These are phyloP conservation scores for Halichoeres trimaculatus DNA, from an alignment of 2,113 vertebrate species.

Conservation along the genomic window DNA sequence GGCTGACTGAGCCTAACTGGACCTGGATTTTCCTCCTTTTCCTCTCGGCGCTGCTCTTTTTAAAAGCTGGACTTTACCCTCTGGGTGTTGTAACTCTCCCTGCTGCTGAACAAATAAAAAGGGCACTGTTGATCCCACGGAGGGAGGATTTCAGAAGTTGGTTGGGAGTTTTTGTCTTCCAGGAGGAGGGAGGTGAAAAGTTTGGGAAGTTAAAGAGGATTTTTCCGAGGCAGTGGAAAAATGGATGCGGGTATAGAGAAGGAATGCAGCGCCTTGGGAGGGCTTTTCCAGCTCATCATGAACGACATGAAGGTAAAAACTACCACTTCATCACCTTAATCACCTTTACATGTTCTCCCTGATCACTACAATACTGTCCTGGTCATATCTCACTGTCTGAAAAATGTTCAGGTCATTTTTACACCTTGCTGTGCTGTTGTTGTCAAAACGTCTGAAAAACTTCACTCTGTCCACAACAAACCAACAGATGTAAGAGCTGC, in stretches of 20 bases:
- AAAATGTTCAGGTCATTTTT: too few species aligned
- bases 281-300: slow-evolving; percentile 89
- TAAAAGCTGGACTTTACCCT: slow-evolving; percentile 61
- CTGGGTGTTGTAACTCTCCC: slow-evolving; percentile 15
- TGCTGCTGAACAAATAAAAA: not conserved
- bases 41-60: not conserved
- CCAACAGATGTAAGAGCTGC: too few species aligned
- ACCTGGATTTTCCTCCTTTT: slow-evolving; percentile 23
- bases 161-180: slow-evolving; percentile 24
- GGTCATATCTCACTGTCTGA: too few species aligned
- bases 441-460: too few species aligned
- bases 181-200: slow-evolving; percentile 12
- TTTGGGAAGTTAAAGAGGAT: slow-evolving; percentile 50
- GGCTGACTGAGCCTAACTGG: slow-evolving; percentile 63
- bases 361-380: too few species aligned
- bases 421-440: too few species aligned
- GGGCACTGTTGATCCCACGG: slow-evolving; percentile 17
- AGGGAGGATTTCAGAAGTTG: slow-evolving; percentile 35
- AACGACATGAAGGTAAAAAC: slow-evolving; percentile 88
- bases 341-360: too few species aligned
- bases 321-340: not conserved
- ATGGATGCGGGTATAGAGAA: slow-evolving; percentile 89
- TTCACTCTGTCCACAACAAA: too few species aligned
- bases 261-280: slow-evolving; percentile 89
- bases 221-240: slow-evolving; percentile 71